Percentiles rank a stretch among this genome's conserved stretches.
phyloP scores from a whole-genome alignment of 2,888 invertebrate genomes.

The Leucophenga maculata region DNA sequence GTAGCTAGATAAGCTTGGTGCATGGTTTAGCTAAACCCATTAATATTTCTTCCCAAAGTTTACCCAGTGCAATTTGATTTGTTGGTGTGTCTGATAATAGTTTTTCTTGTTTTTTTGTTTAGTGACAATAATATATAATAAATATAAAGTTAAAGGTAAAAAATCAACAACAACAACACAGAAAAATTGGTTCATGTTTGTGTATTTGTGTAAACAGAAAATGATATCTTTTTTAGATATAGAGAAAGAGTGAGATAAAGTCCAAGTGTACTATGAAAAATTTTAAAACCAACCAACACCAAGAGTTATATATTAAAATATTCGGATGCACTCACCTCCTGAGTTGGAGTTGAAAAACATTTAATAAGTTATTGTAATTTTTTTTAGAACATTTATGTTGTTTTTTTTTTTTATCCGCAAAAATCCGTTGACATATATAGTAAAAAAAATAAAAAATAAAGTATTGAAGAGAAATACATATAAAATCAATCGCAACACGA shows the following conservation, averaged over 20 bases:
- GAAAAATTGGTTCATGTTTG: not conserved
- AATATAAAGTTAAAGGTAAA: not conserved
- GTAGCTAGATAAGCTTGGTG: not conserved
- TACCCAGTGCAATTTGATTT: not conserved
- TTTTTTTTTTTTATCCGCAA: conserved; percentile 49
- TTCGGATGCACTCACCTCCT: conserved; percentile 68
- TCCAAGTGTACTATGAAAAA: not conserved
- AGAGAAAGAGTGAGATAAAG: not conserved
- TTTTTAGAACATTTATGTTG: conserved; percentile 52
- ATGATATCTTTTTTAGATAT: not conserved
- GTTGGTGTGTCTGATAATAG: conserved; percentile 7
- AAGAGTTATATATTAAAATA: conserved; percentile 40
- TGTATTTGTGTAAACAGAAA: not conserved
- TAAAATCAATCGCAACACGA: conserved; percentile 53
- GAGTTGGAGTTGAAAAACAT: conserved; percentile 44
- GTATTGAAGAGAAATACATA: conserved; percentile 46
- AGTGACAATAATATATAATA: conserved; percentile 5
- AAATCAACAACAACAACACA: not conserved
- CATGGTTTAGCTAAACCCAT: too few relatives aligned
- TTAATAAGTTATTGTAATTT: conserved; percentile 44
- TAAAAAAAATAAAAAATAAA: conserved; percentile 50
- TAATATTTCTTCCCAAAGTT: too few relatives aligned
- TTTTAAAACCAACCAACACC: conserved; percentile 51
- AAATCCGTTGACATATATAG: conserved; percentile 51
- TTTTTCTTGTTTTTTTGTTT: conserved; percentile 1